phyloP scores from a whole-genome alignment of 2,113 vertebrate species.

The Uria aalge region DNA sequence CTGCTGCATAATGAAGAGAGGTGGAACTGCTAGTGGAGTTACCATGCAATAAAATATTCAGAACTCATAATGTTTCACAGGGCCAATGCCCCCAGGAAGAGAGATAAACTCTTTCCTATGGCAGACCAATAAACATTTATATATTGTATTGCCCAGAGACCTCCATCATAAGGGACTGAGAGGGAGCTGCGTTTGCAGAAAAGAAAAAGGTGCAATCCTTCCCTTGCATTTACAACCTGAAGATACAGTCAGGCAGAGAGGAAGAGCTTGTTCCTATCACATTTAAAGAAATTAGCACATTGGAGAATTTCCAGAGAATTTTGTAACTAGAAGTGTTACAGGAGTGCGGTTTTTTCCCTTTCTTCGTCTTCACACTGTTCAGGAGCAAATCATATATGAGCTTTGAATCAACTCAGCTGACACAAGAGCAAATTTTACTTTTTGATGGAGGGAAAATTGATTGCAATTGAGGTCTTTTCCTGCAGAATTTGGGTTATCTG shows the following conservation, averaged over 20 bases:
- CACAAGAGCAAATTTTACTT: background rate
- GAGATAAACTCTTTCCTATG: slow-evolving; percentile 35
- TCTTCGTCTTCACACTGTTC: background rate
- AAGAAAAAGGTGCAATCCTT: background rate
- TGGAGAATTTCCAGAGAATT: background rate
- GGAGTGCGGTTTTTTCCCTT: background rate
- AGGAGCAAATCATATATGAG: background rate
- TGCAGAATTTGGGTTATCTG: background rate
- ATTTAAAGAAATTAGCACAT: background rate
- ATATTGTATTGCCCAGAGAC: background rate
- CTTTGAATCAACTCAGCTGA: background rate
- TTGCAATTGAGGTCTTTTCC: background rate
- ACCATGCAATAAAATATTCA: slow-evolving; percentile 5
- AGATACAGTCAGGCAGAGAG: background rate
- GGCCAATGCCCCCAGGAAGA: slow-evolving; percentile 4
- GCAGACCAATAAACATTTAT: slow-evolving; percentile 54
- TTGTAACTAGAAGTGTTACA: background rate
- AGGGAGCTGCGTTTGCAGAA: background rate
- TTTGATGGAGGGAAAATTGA: background rate
- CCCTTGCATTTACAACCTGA: background rate
- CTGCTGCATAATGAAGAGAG: slow-evolving; percentile 10
- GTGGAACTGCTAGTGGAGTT: background rate
- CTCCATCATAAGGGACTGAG: background rate
- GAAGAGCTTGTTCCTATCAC: background rate
- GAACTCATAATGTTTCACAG: slow-evolving; percentile 43